phyloP scores from a whole-genome alignment of 2,888 invertebrate genomes.

The Acanthosepion pharaonis region DNA sequence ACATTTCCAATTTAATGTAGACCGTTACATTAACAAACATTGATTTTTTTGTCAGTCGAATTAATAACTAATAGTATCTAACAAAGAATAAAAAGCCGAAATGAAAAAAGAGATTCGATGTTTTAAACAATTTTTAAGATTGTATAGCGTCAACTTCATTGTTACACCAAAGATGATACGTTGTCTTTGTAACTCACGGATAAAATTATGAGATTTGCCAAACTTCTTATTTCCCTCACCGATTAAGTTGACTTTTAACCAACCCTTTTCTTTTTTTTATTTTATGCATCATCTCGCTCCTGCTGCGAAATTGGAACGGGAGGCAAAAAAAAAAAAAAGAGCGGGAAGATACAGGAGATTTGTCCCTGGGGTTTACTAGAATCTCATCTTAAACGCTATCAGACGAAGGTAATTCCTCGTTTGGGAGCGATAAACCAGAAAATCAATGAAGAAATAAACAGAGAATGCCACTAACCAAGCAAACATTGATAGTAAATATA shows the following conservation, averaged over 20 bases:
- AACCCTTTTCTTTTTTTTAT: not conserved
- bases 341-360: too few relatives aligned
- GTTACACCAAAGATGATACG: too few relatives aligned
- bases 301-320: not conserved
- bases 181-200: too few relatives aligned
- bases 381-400: not conserved
- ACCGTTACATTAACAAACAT: too few relatives aligned
- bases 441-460: not conserved
- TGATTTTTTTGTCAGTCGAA: too few relatives aligned
- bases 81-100: too few relatives aligned
- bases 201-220: not conserved
- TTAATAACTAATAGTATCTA: too few relatives aligned
- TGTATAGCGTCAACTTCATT: too few relatives aligned
- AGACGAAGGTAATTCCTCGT: conserved; percentile 33
- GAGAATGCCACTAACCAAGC: not conserved
- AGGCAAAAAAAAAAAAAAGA: not conserved
- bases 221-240: not conserved
- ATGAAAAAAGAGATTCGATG: too few relatives aligned
- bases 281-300: not conserved
- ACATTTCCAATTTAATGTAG: too few relatives aligned
- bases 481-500: not conserved
- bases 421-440: conserved; percentile 18
- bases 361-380: not conserved
- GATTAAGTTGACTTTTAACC: not conserved
- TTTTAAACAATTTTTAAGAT: too few relatives aligned